Percentiles rank a stretch among this genome's conserved stretches.
Conservation (phyloP, 2,797 vertebrate species). For the Mormyrus proboscirostris region DNA sequence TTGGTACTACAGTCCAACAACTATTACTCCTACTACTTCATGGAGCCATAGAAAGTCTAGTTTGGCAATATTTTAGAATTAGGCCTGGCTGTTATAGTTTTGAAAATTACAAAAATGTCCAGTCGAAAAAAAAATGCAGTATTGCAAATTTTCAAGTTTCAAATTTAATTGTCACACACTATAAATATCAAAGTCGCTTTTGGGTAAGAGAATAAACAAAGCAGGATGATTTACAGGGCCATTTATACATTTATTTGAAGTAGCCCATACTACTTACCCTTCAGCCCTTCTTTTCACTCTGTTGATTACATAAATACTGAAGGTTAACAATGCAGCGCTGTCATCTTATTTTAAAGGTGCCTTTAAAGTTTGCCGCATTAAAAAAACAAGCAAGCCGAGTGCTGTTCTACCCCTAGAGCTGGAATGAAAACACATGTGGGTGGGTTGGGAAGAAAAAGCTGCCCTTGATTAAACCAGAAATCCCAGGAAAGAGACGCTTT, state of each 20-base stretch:
- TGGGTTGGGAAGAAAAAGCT: conserved; percentile 42
- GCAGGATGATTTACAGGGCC: background rate
- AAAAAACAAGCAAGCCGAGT: background rate
- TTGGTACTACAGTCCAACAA: background rate
- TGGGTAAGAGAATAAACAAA: background rate
- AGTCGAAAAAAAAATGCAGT: background rate
- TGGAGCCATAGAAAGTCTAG: background rate
- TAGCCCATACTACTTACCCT: background rate
- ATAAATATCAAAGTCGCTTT: conserved; percentile 3
- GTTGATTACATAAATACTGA: conserved; percentile 1
- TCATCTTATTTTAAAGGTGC: background rate
- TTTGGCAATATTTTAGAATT: background rate
- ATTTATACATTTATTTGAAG: background rate
- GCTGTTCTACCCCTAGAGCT: background rate
- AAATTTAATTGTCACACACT: background rate
- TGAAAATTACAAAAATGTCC: background rate
- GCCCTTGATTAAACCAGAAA: conserved; percentile 57
- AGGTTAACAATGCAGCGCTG: background rate
- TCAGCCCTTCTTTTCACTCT: background rate
- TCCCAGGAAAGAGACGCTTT: conserved; percentile 48
- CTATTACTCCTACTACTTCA: background rate
- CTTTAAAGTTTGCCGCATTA: background rate
- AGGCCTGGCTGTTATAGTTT: background rate
- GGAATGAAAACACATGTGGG: conserved; percentile 43
- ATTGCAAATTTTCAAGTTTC: background rate